These are phyloP conservation scores for Solen grandis DNA, from an alignment of 1,140 invertebrate genomes.

Conservation along the genomic window DNA sequence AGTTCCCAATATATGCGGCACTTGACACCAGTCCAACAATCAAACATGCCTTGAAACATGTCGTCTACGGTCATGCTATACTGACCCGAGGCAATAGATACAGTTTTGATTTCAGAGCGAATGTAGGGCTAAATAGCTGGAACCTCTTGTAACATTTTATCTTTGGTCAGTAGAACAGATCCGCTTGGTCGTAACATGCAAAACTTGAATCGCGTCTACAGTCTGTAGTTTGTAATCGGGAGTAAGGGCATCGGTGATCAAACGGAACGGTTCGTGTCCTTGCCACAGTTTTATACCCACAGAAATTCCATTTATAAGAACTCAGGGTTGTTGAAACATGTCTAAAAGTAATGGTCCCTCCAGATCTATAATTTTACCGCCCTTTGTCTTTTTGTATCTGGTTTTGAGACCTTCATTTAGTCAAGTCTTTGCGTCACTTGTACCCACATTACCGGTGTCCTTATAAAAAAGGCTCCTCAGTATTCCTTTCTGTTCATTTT, in stretches of 20 bases:
- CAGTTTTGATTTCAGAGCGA: not conserved
- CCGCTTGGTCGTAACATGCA: constrained; percentile 25
- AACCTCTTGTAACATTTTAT: constrained; percentile 9
- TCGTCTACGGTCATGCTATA: constrained; percentile 8
- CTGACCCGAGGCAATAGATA: constrained; percentile 18
- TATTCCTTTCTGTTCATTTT: not conserved
- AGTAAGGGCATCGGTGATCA: not conserved
- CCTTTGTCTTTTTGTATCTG: constrained; percentile 15
- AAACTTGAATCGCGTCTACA: constrained; percentile 43
- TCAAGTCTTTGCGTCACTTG: constrained; percentile 19
- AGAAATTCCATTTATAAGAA: constrained; percentile 9
- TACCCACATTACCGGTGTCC: constrained; percentile 22
- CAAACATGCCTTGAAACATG: constrained; percentile 9
- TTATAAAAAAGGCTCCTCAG: constrained; percentile 18
- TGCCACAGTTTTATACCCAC: constrained; percentile 8
- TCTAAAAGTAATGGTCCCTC: constrained; percentile 45
- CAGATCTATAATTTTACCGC: constrained; percentile 40
- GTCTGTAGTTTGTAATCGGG: constrained; percentile 41
- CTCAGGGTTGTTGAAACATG: constrained; percentile 39
- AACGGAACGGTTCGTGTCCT: not conserved
- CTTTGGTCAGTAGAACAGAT: constrained; percentile 29
- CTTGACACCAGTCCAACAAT: not conserved
- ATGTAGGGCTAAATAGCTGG: not conserved
- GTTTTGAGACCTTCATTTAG: constrained; percentile 1
- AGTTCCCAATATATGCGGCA: constrained; percentile 3